Conservation (phyloP, 2,113 vertebrate genomes). For the Ptilonorhynchus violaceus region DNA sequence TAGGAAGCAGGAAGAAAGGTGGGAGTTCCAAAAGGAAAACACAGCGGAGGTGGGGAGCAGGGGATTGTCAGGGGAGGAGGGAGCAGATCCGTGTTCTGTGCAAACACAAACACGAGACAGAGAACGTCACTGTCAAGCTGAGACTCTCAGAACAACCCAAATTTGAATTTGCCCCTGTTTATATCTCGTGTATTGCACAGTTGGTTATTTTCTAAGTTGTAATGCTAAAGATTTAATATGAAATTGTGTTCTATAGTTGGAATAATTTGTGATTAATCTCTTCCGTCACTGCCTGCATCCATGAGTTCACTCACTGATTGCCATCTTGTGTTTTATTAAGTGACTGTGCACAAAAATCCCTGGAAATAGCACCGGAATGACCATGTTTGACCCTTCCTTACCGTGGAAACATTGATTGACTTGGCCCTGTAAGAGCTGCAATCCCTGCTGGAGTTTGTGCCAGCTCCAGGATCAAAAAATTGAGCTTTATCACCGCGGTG, state of each 20-base stretch:
- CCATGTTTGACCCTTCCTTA: background rate
- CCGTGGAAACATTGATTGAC: background rate
- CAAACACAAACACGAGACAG: background rate
- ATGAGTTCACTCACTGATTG: background rate
- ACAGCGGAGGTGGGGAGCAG: background rate
- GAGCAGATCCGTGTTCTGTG: background rate
- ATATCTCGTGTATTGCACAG: background rate
- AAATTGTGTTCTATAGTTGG: background rate
- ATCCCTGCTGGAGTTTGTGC: background rate
- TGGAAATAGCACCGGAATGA: background rate
- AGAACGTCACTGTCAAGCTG: background rate
- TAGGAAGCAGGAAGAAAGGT: constrained; percentile 32
- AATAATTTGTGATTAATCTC: background rate
- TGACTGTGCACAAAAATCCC: background rate
- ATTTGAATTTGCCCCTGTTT: background rate
- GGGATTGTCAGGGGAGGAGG: background rate
- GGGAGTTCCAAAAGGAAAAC: constrained; percentile 22
- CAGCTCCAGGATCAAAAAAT: background rate
- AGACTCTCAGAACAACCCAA: background rate
- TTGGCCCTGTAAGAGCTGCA: background rate
- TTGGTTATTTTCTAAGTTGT: background rate
- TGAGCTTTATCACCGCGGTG: background rate
- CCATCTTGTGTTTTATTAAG: background rate
- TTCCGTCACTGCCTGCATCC: background rate
- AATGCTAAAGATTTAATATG: background rate